Percentiles rank a stretch among this genome's conserved stretches.
These are phyloP conservation scores for Etheostoma cragini DNA, from an alignment of 2,113 vertebrate genomes.

Conservation along the genomic window DNA sequence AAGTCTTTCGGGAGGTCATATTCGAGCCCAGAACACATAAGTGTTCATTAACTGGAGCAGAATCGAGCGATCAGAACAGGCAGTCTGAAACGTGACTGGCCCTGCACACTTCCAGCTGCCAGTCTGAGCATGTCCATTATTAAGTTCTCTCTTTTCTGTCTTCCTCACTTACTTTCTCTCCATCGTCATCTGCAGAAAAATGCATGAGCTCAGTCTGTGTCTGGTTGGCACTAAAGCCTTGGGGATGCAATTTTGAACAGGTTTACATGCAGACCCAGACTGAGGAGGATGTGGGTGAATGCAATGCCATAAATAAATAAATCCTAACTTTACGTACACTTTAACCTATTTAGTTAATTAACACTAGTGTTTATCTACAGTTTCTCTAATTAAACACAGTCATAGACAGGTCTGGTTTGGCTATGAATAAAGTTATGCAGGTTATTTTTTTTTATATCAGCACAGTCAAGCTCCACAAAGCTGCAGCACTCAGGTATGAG, in stretches of 20 bases:
- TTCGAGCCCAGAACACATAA: background rate
- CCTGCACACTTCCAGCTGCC: constrained; percentile 20
- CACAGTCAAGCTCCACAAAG: constrained; percentile 1
- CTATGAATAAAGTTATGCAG: background rate
- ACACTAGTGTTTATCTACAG: background rate
- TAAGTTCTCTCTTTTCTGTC: background rate
- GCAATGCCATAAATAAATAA: background rate
- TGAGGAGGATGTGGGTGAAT: background rate
- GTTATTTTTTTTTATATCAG: background rate
- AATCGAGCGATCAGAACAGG: background rate
- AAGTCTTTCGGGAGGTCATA: constrained; percentile 1
- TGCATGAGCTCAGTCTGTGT: constrained; percentile 21
- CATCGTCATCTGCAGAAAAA: constrained; percentile 28
- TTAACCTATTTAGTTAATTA: background rate
- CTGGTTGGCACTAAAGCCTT: constrained; percentile 11
- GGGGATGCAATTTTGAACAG: constrained; percentile 25
- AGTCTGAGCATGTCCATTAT: background rate
- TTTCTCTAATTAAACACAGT: background rate
- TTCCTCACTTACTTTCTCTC: background rate
- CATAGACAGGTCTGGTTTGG: background rate
- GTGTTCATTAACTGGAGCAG: constrained; percentile 36
- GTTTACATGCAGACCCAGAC: background rate
- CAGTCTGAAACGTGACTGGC: constrained; percentile 13
- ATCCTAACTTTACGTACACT: background rate
- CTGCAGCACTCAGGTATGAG: constrained; percentile 7